phyloP scores from a whole-genome alignment of 2,888 invertebrate species.

The Sarcophaga caerulescens region DNA sequence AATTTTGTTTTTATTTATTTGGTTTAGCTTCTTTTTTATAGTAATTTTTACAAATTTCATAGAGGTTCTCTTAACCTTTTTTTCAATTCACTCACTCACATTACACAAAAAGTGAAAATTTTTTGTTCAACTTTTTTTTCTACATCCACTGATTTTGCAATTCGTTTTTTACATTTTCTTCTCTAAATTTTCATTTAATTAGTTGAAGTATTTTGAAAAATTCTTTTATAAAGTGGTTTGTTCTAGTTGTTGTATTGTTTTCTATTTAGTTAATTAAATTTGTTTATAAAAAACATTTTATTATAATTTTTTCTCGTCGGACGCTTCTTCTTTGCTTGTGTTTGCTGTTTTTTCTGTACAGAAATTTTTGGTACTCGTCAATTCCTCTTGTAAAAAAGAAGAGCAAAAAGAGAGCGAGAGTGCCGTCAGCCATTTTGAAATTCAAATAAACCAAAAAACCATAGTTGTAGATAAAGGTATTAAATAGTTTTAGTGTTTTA shows the following conservation, averaged over 20 bases:
- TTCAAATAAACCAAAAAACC: neutral
- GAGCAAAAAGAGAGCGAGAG: conserved; percentile 54
- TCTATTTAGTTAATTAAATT: conserved; percentile 70
- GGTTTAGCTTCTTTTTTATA: conserved; percentile 51
- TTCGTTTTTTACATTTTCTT: conserved; percentile 17
- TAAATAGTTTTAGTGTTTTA: neutral
- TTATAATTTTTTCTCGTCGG: conserved; percentile 74
- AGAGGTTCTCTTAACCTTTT: conserved; percentile 63
- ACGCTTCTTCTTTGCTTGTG: conserved; percentile 74
- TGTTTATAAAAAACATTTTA: conserved; percentile 73
- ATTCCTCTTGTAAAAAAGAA: conserved; percentile 51
- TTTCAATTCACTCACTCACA: conserved; percentile 54
- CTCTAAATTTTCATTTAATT: conserved; percentile 54
- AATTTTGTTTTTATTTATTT: neutral
- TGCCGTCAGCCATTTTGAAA: conserved; percentile 76
- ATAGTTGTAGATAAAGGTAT: conserved; percentile 42
- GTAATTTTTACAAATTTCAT: conserved; percentile 19
- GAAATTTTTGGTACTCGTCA: conserved; percentile 73
- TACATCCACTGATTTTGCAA: conserved; percentile 54
- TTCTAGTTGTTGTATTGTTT: conserved; percentile 53
- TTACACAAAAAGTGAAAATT: conserved; percentile 66
- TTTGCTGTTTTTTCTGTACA: conserved; percentile 73
- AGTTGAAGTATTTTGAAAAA: conserved; percentile 64
- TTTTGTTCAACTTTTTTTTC: conserved; percentile 54
- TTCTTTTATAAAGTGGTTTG: conserved; percentile 50